Evolutionary conservation across 2,888 invertebrate species (phyloP).

Genomic region (Gonocerus acuteangulatus): DNA sequence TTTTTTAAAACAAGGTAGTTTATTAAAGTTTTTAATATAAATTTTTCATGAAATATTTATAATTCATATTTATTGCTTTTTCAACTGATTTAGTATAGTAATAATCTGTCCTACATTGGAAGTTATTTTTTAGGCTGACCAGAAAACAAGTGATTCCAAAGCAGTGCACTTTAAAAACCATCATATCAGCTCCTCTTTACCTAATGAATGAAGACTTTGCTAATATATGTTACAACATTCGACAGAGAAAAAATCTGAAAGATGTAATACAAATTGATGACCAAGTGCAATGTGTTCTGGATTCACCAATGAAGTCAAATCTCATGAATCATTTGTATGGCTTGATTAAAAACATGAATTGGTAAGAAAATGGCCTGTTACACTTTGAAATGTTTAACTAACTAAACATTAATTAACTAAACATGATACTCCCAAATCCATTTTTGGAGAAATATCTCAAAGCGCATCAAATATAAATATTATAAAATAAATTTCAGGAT

Average conservation of each 20-base stretch:
- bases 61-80: too few species aligned
- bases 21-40: too few species aligned
- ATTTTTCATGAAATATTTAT: too few species aligned
- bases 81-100: too few species aligned
- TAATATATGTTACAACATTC: not conserved
- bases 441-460: too few species aligned
- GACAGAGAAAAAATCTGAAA: not conserved
- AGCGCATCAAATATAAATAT: too few species aligned
- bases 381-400: not conserved
- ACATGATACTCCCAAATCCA: not conserved
- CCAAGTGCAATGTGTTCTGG: not conserved
- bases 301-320: not conserved
- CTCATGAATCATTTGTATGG: not conserved
- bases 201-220: not conserved
- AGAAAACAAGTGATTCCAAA: not conserved
- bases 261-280: not conserved
- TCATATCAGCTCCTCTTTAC: not conserved
- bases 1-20: too few species aligned
- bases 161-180: not conserved
- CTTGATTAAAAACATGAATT: not conserved
- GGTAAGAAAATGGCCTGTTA: slow-evolving; percentile 2
- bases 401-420: not conserved
- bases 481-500: too few species aligned
- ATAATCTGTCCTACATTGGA: too few species aligned
- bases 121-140: not conserved